Base-by-base conservation (phyloP, 2,888 invertebrate genomes). In the Embidobia sp. region DNA sequence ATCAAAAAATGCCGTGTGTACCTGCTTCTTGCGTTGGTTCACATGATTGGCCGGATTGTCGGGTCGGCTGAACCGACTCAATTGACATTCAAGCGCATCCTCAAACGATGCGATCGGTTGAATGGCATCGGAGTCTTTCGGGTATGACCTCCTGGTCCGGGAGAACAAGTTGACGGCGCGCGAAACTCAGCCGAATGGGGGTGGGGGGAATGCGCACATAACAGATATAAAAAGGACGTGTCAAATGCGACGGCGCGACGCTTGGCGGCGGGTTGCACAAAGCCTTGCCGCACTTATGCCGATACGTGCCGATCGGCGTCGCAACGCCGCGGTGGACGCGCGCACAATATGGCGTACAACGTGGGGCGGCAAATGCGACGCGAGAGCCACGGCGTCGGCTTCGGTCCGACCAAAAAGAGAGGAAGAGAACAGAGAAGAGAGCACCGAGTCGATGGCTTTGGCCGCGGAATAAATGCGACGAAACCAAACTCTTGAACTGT, bases 241-340 rank as follows among this genome's bases (percentile, higher is more conserved):
- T 63, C 72, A 79, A 83, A 82, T 79, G 85, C 84, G 83, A 81
- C 82, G 83, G 84, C 84, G 85, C 82, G 77, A 80, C 77, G 79
- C 80, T 77, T 37, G 82, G 75, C 86, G 85, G 84, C 84, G 82
- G 86, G 86, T 87, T 87, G 85, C 87, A 86, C 85, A 78, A 81
- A 84, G 79, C 81, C 83, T 80, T 77, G 77, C 44, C 37, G 55
- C 42, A 40, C 59, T 53, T 48, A 15, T 13, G 37, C 67, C 67
- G 46, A 53, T 55, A 29, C 37, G 48, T 46, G 29, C 40, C 19
- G 61, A 48, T 61, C 40, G 63, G 63, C 48, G 35, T 35, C 44
- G 44, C 33, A 13, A 33, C 46, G 59, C 19, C 46, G 59, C 22
- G 33, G 19, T 11, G n/a, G 13, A 26, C 48, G 37, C 37, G 49